Base-by-base conservation (phyloP, 1,140 invertebrate genomes). In the Bombus soroeensis region DNA sequence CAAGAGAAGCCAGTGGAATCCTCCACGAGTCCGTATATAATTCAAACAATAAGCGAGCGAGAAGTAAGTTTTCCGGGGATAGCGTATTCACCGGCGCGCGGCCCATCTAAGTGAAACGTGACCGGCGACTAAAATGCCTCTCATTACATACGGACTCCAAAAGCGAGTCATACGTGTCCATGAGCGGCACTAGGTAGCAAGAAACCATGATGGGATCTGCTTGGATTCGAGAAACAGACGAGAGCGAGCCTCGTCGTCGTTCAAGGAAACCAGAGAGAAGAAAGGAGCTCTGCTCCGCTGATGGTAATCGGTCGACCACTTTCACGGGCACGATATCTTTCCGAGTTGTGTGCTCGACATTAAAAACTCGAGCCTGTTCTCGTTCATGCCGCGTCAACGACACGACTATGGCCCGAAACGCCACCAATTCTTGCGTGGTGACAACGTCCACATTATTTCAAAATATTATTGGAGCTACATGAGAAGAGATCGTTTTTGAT, bases 121-220 rank as follows among this genome's bases (percentile, higher is more conserved):
- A 91, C 87, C 87, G 41, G 89, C 74, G 87, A 91, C 85, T 90
- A 87, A 91, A 88, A 76, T 90, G 87, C 80, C 81, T 74, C 87
- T 91, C 84, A 88, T 90, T 90, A 88, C 88, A 39, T 62, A 41
- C 53, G 15, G 39, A 66, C 37, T 75, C 82, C 37, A 71, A 89
- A 88, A 89, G 47, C 83, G 53, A 87, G 77, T 77, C 75, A 82
- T 83, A 84, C 87, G 85, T 85, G 74, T 89, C 82, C 88, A 81
- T 77, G 86, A 85, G 68, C 62, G 28, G 13, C 28, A n/a, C 37
- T n/a, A 9, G 37, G 28, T 8, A n/a, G 32, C n/a, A 39, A 73
- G 71, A 73, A 62, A 43, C 62, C 25, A 79, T 53, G 81, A 83
- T 85, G 83, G n/a, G 76, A 85, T 80, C 83, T 80, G 32, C 15